phyloP scores from a whole-genome alignment of 2,888 invertebrate species.

The Cosmorhoe ocellata region DNA sequence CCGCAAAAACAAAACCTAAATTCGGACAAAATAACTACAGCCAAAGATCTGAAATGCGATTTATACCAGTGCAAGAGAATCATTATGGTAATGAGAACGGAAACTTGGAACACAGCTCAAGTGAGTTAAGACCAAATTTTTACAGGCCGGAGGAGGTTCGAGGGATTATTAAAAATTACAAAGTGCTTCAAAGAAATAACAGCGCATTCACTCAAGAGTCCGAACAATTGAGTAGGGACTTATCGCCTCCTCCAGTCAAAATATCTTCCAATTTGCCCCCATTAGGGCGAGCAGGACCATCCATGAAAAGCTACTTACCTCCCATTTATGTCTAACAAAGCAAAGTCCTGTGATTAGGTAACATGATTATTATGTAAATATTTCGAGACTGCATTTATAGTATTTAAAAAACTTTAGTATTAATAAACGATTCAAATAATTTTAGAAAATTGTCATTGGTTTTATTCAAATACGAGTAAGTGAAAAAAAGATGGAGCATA shows the following conservation, averaged over 20 bases:
- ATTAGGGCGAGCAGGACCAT: conserved; percentile 72
- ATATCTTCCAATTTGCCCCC: conserved; percentile 59
- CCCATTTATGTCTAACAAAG: conserved; percentile 60
- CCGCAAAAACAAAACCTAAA: conserved; percentile 60
- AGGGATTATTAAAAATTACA: conserved; percentile 72
- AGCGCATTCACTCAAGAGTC: conserved; percentile 47
- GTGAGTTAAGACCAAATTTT: conserved; percentile 44
- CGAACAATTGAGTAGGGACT: conserved; percentile 49
- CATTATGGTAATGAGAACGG: conserved; percentile 42
- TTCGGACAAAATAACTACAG: conserved; percentile 35
- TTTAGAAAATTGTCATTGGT: not conserved
- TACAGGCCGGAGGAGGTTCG: conserved; percentile 61
- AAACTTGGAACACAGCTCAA: conserved; percentile 39
- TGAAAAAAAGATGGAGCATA: too few relatives aligned
- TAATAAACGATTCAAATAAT: conserved; percentile 2
- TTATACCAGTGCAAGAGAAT: conserved; percentile 43
- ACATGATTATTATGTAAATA: conserved; percentile 58
- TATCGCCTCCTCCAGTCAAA: conserved; percentile 56
- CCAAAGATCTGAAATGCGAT: conserved; percentile 47
- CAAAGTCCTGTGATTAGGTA: conserved; percentile 58
- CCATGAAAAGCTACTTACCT: conserved; percentile 70
- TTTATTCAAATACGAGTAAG: too few relatives aligned
- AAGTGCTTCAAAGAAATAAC: conserved; percentile 68
- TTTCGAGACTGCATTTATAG: conserved; percentile 69
- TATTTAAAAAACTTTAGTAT: conserved; percentile 22